phyloP scores from a whole-genome alignment of 2,888 invertebrate genomes.

The Encarsia formosa region DNA sequence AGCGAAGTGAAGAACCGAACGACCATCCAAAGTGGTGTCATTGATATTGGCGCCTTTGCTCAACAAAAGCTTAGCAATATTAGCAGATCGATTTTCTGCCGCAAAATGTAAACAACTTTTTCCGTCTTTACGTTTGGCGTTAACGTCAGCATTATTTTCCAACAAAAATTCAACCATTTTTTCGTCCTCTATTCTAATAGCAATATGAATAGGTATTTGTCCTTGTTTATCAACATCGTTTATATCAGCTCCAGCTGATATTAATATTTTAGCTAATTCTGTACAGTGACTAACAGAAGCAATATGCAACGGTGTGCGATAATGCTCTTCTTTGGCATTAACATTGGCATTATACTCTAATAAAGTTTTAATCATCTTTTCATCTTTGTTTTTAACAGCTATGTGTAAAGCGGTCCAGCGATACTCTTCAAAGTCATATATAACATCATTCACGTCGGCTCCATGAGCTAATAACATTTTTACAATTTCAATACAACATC shows the following conservation, averaged over 20 bases:
- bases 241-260: constrained; percentile 21
- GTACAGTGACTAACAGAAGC: constrained; percentile 13
- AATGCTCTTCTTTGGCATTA: constrained; percentile 21
- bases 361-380: constrained; percentile 18
- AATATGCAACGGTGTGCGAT: constrained; percentile 19
- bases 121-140: constrained; percentile 17
- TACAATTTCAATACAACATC: constrained; percentile 14
- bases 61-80: constrained; percentile 16
- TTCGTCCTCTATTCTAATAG: constrained; percentile 18
- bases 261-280: constrained; percentile 20
- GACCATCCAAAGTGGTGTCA: constrained; percentile 10
- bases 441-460: constrained; percentile 20
- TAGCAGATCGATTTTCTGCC: constrained; percentile 16
- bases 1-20: constrained; percentile 20
- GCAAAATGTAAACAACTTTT: constrained; percentile 23
- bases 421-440: constrained; percentile 20
- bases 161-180: constrained; percentile 23
- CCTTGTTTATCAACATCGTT: constrained; percentile 19
- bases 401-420: constrained; percentile 21
- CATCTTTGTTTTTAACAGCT: constrained; percentile 22
- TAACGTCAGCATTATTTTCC: constrained; percentile 12
- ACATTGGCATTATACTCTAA: constrained; percentile 15
- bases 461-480: constrained; percentile 14
- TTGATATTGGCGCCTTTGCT: constrained; percentile 13
- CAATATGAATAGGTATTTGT: constrained; percentile 20